Base-by-base conservation (phyloP, 92 coral and sea anemone genomes). In the Zoanthus sansibaricus region DNA sequence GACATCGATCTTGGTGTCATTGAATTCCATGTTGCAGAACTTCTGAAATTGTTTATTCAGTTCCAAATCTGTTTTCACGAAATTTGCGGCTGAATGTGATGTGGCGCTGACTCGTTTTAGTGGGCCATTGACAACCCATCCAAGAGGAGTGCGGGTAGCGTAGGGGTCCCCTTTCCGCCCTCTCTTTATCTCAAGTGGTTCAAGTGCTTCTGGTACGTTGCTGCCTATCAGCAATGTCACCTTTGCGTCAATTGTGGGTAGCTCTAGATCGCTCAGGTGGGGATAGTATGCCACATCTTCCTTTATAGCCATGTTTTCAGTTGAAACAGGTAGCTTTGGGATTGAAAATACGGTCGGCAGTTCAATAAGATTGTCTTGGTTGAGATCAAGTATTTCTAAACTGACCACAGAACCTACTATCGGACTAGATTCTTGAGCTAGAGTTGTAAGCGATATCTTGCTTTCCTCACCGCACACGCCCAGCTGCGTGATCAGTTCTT, bases 121-220 rank as follows among this genome's bases (percentile, higher is more conserved):
- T 21, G 91, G 93, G 49, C 91, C 93, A 37, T 62, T 86, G 58
- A 83, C 72, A 52, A 82, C 89, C 93, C 90, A 90, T 59, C 93
- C 90, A 48, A 86, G 84, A 76, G 46, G 48, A 20, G 87, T 86
- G 16, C 83, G 59, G 33, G 77, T 77, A 18, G 84, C 88, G 16
- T 82, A 90, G 48, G 86, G 93, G 13, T 78, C 78, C 15, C 83
- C 82, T 15, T 77, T 67, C 74, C 17, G 45, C 9, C 86, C 72
- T 66, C 51, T 61, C 31, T 51, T 79, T 7, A 86, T 78, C 75
- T 87, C 91, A 14, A 76, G 52, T 14, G 92, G 93, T 56, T 85
- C 88, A 16, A 91, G 75, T 45, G 83, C 90, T 32, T 75, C 77
- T 12, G 92, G 94, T 31, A 71, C 89, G 72, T 88, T 77, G 49